Conservation (phyloP, 2,797 vertebrate genomes). For the Diplodus puntazzo region DNA sequence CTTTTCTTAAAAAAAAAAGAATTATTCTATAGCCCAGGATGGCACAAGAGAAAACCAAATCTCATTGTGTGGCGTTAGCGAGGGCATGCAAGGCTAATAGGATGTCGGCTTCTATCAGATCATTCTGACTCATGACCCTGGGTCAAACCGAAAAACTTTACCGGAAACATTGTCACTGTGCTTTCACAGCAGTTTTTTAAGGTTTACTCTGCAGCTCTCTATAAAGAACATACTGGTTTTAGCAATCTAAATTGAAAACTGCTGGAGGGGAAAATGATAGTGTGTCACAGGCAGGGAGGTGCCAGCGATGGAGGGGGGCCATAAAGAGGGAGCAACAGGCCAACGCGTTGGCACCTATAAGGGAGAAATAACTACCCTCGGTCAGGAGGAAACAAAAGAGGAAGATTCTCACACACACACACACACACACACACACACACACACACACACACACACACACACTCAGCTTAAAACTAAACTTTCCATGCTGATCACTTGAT, state of each 20-base stretch:
- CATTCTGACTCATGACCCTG: slow-evolving; percentile 50
- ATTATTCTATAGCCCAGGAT: neutral
- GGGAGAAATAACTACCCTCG: slow-evolving; percentile 61
- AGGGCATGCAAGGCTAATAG: slow-evolving; percentile 54
- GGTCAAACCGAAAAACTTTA: slow-evolving; percentile 61
- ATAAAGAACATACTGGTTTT: slow-evolving; percentile 69
- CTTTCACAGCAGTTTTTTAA: slow-evolving; percentile 66
- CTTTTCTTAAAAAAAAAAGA: slow-evolving; percentile 4
- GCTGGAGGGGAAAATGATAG: slow-evolving; percentile 80
- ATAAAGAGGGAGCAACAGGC: slow-evolving; percentile 58
- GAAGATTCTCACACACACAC: slow-evolving; percentile 2
- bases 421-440: neutral
- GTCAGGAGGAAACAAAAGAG: slow-evolving; percentile 33
- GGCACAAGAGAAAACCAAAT: slow-evolving; percentile 18
- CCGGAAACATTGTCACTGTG: slow-evolving; percentile 58
- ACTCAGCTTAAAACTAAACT: neutral
- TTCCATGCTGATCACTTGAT: slow-evolving; percentile 26
- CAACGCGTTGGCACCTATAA: slow-evolving; percentile 53
- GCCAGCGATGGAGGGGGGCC: slow-evolving; percentile 30
- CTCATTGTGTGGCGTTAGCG: slow-evolving; percentile 23
- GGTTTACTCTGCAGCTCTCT: slow-evolving; percentile 60
- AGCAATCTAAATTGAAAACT: slow-evolving; percentile 81
- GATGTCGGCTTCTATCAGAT: slow-evolving; percentile 50
- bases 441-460: neutral
- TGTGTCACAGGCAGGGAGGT: slow-evolving; percentile 57